phyloP scores from a whole-genome alignment of 2,888 invertebrate genomes.

The Drosophila prolongata region DNA sequence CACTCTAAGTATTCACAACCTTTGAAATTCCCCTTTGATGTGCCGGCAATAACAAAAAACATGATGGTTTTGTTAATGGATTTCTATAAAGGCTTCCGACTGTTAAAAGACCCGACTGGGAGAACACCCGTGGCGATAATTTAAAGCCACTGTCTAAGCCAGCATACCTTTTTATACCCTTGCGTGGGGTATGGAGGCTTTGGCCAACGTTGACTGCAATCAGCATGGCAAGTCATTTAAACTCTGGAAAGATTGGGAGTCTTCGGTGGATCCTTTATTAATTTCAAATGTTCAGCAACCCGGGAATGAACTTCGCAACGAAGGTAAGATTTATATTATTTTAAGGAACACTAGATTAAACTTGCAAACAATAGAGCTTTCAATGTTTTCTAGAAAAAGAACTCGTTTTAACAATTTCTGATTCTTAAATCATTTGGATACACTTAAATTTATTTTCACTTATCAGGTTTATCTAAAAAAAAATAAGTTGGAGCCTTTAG shows the following conservation, averaged over 20 bases:
- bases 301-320: too few species aligned
- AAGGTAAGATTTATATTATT: too few species aligned
- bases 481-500: conserved; percentile 4
- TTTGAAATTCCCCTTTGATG: conserved; percentile 41
- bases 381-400: too few species aligned
- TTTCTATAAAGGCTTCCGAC: conserved; percentile 51
- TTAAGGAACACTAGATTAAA: too few species aligned
- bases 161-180: conserved; percentile 48
- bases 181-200: conserved; percentile 31
- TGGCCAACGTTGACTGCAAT: conserved; percentile 23
- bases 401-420: too few species aligned
- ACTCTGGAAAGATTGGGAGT: not conserved
- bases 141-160: conserved; percentile 48
- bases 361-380: too few species aligned
- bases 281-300: not conserved
- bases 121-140: conserved; percentile 54
- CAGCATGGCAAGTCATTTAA: not conserved
- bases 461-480: not conserved
- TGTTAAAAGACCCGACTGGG: conserved; percentile 48
- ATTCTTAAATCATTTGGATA: not conserved
- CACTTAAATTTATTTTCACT: not conserved
- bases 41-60: conserved; percentile 48
- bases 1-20: conserved; percentile 39
- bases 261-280: not conserved
- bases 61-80: conserved; percentile 54